Conservation (phyloP, 1,140 invertebrate genomes). For the Heterodera schachtii region DNA sequence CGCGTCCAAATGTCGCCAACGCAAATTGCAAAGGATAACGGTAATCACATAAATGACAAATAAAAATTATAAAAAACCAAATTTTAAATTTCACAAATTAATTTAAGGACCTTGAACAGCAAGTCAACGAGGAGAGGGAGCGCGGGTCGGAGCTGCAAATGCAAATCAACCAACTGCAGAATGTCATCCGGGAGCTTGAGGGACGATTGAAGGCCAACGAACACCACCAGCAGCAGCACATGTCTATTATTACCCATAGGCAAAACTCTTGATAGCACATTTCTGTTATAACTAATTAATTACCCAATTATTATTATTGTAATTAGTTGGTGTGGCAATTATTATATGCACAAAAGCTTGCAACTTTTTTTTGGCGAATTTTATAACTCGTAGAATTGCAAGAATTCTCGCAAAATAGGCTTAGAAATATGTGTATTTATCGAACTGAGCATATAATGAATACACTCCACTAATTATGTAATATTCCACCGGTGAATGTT, state of each 20-base stretch:
- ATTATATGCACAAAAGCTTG: too few relatives aligned
- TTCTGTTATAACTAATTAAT: too few relatives aligned
- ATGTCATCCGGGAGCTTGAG: neutral
- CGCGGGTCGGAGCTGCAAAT: slow-evolving; percentile 18
- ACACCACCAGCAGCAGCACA: neutral
- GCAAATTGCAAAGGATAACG: slow-evolving; percentile 31
- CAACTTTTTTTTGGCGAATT: too few relatives aligned
- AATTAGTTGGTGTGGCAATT: too few relatives aligned
- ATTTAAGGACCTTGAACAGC: slow-evolving; percentile 21
- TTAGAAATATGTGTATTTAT: too few relatives aligned
- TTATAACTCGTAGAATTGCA: too few relatives aligned
- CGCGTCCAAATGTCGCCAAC: slow-evolving; percentile 28
- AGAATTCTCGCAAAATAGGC: too few relatives aligned
- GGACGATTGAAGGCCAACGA: neutral
- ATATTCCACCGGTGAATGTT: too few relatives aligned
- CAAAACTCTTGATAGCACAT: neutral
- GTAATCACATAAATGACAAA: too few relatives aligned
- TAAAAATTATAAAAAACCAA: slow-evolving; percentile 2
- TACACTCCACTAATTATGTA: too few relatives aligned
- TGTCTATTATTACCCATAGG: neutral
- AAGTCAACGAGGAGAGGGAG: slow-evolving; percentile 22
- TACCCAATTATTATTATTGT: too few relatives aligned
- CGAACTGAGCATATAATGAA: too few relatives aligned
- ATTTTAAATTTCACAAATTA: neutral
- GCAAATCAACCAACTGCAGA: neutral